phyloP scores from a whole-genome alignment of 2,888 invertebrate species.

The Harpagoxenus sublaevis region DNA sequence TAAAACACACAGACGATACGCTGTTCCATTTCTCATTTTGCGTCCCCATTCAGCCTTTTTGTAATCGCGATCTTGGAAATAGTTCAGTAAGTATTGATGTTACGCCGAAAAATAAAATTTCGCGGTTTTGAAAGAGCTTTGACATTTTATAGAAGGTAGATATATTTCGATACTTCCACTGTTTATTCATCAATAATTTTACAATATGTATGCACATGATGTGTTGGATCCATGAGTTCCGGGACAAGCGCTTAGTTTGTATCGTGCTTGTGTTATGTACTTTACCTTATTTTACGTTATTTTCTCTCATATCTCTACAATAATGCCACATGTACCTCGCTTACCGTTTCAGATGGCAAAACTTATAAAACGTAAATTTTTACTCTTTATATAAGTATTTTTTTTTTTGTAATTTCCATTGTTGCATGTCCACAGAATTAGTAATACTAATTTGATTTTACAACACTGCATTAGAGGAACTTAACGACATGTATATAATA shows the following conservation, averaged over 20 bases:
- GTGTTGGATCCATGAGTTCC: slow-evolving; percentile 78
- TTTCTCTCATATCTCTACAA: slow-evolving; percentile 72
- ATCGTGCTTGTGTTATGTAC: slow-evolving; percentile 75
- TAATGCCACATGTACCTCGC: slow-evolving; percentile 78
- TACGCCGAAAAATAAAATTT: slow-evolving; percentile 13
- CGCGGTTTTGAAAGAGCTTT: slow-evolving; percentile 21
- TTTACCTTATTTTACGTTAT: slow-evolving; percentile 66
- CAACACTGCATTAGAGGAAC: slow-evolving; percentile 83
- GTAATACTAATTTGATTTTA: slow-evolving; percentile 83
- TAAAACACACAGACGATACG: slow-evolving; percentile 25
- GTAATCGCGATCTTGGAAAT: slow-evolving; percentile 2
- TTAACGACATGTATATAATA: slow-evolving; percentile 80
- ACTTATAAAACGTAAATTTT: slow-evolving; percentile 75
- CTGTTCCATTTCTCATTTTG: neutral
- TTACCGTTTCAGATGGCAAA: slow-evolving; percentile 77
- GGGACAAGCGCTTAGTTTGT: slow-evolving; percentile 76
- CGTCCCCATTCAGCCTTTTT: neutral
- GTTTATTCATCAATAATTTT: slow-evolving; percentile 84
- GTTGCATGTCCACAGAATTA: slow-evolving; percentile 70
- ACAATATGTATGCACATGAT: slow-evolving; percentile 82
- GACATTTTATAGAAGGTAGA: slow-evolving; percentile 53
- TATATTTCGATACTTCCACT: slow-evolving; percentile 75
- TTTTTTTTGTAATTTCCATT: slow-evolving; percentile 64
- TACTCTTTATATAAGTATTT: slow-evolving; percentile 65
- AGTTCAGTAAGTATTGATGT: slow-evolving; percentile 4